Percentiles rank a stretch among this genome's conserved stretches.
These are phyloP conservation scores for Bilobella aurantiaca DNA, from an alignment of 1,140 invertebrate species.

Conservation along the genomic window DNA sequence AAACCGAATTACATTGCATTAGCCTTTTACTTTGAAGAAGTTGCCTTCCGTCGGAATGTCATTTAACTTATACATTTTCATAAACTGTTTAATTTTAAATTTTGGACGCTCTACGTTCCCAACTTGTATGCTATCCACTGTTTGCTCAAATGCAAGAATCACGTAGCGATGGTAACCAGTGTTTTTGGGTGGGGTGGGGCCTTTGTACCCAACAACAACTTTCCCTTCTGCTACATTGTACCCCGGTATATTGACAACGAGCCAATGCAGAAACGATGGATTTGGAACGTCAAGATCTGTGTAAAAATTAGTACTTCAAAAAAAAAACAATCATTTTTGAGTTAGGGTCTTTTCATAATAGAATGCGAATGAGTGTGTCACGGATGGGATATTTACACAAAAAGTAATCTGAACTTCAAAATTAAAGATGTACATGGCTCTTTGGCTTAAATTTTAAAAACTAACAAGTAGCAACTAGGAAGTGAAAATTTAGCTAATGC, in stretches of 20 bases:
- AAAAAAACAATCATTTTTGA: no score
- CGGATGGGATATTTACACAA: not conserved
- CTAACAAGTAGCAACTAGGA: no score
- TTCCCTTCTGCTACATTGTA: constrained; percentile 59
- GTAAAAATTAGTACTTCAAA: no score
- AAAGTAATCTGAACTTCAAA: not conserved
- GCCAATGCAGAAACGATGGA: constrained; percentile 56
- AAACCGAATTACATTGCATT: no score
- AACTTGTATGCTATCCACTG: no score
- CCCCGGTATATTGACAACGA: constrained; percentile 80
- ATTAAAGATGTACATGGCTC: constrained; percentile 50
- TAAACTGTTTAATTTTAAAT: no score
- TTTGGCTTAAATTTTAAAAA: not conserved
- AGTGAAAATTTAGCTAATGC: no score
- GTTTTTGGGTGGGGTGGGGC: constrained; percentile 64
- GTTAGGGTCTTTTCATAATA: constrained; percentile 37
- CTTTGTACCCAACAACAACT: constrained; percentile 64
- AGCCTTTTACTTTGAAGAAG: no score
- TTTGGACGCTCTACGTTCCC: no score
- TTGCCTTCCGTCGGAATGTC: no score
- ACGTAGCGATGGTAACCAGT: constrained; percentile 38
- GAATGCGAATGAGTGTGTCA: constrained; percentile 19
- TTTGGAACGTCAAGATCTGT: constrained; percentile 21
- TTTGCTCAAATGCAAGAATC: constrained; percentile 29
- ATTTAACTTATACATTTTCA: no score